These are phyloP conservation scores for Xerus inauris DNA, from an alignment of 2,113 vertebrate species.

Conservation along the genomic window DNA sequence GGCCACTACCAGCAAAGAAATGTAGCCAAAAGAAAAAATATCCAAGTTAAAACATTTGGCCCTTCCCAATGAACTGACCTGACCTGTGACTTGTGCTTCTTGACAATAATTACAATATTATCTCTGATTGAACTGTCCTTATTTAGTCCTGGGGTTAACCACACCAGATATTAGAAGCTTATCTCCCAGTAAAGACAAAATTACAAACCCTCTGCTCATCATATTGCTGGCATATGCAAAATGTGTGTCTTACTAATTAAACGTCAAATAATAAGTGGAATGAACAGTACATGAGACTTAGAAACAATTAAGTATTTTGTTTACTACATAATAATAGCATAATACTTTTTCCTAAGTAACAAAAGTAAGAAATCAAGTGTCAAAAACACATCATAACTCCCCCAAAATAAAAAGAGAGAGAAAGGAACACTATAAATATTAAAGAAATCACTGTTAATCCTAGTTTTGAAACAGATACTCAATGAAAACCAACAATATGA, in stretches of 20 bases:
- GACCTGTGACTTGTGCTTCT: no score
- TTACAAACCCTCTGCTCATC: background rate
- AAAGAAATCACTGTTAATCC: background rate
- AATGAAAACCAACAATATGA: background rate
- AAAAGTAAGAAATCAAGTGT: background rate
- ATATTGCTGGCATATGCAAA: background rate
- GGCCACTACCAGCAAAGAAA: no score
- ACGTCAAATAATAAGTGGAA: background rate
- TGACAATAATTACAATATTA: no score
- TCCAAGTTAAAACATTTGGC: no score
- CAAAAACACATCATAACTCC: background rate
- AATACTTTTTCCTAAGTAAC: background rate
- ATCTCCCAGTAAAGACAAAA: background rate
- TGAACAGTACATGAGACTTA: background rate
- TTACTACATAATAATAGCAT: background rate
- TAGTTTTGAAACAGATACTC: background rate
- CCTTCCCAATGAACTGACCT: no score
- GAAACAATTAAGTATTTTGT: background rate
- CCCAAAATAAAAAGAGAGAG: background rate
- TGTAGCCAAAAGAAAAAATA: no score
- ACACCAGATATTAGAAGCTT: no score
- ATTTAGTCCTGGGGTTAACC: no score
- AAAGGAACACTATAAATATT: background rate
- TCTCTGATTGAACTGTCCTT: no score
- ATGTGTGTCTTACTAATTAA: background rate